Conservation (phyloP, 2,113 vertebrate genomes). For the Pseudois nayaur region DNA sequence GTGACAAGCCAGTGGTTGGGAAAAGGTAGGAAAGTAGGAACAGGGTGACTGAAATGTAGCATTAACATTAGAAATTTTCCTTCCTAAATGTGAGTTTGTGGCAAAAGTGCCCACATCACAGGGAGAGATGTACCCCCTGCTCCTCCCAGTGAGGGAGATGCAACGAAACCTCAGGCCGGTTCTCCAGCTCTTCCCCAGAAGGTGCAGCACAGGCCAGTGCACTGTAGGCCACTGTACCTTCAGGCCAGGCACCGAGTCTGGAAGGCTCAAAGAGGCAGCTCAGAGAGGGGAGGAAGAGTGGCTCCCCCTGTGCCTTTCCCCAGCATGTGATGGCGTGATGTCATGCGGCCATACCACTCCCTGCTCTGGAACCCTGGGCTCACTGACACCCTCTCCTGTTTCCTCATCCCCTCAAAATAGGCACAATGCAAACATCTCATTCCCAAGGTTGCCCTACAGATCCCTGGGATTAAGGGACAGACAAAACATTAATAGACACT, state of each 20-base stretch:
- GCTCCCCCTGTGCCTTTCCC: not conserved
- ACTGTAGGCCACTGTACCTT: not conserved
- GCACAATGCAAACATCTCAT: not conserved
- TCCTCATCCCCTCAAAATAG: not conserved
- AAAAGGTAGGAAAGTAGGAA: not conserved
- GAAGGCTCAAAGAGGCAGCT: not conserved
- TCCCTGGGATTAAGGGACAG: not conserved
- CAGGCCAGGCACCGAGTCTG: not conserved
- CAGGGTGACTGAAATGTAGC: not conserved
- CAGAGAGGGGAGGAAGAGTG: rapidly evolving
- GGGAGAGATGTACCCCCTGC: not conserved
- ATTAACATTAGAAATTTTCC: not conserved
- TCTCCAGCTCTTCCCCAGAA: not conserved
- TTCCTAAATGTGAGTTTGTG: not conserved
- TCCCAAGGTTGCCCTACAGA: not conserved
- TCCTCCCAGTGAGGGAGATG: not conserved
- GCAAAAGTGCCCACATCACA: not conserved
- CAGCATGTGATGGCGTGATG: not conserved
- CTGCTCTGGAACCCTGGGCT: not conserved
- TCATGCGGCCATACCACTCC: not conserved
- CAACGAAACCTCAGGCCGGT: not conserved
- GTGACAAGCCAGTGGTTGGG: not conserved
- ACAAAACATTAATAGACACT: not conserved
- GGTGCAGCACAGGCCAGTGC: rapidly evolving
- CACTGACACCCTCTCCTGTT: not conserved